These are phyloP conservation scores for Platysternon megacephalum DNA, from an alignment of 2,113 vertebrate genomes.

Conservation along the genomic window DNA sequence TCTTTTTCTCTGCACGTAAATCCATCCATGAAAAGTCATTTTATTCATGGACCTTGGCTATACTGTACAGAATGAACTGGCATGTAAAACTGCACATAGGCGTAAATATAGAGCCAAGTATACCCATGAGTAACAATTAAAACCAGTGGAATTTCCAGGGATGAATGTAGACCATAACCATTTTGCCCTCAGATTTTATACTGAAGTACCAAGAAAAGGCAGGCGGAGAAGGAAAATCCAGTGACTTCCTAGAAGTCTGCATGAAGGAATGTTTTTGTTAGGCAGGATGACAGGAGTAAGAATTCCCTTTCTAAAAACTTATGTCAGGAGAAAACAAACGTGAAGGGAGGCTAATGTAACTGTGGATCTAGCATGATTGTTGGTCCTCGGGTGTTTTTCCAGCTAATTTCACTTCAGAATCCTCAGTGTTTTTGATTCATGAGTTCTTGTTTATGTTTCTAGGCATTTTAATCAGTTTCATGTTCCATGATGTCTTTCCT, in stretches of 20 bases:
- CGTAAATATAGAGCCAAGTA: neutral
- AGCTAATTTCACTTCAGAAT: neutral
- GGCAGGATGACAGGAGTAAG: neutral
- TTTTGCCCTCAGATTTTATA: neutral
- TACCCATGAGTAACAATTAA: neutral
- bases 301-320: neutral
- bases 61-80: neutral
- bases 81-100: neutral
- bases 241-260: neutral
- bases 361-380: neutral
- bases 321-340: neutral
- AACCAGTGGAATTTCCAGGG: neutral
- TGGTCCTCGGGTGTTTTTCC: neutral
- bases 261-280: neutral
- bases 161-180: neutral
- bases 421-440: neutral
- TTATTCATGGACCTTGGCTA: neutral
- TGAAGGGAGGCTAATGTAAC: neutral
- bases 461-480: neutral
- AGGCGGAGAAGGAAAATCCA: neutral
- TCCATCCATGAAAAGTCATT: neutral
- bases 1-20: neutral
- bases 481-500: neutral
- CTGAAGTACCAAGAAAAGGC: neutral
- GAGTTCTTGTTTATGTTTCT: neutral